A percentile compares a stretch with the other conserved stretches of the same genome.
Evolutionary conservation across 2,113 vertebrate species (phyloP).

Genomic region (Dascyllus trimaculatus): DNA sequence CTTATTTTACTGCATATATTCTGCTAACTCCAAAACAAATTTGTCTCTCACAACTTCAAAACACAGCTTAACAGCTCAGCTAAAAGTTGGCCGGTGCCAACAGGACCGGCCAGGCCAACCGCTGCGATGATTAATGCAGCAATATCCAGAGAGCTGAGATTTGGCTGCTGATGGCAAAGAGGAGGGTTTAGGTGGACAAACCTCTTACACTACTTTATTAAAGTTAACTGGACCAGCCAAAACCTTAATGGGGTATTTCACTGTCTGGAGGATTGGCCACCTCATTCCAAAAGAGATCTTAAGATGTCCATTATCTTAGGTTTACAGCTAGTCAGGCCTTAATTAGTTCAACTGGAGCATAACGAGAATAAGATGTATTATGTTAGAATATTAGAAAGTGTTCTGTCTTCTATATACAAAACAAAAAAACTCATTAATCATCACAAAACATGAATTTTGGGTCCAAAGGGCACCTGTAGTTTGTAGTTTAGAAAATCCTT

Average conservation of each 20-base stretch:
- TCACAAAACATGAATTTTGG: background rate
- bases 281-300: background rate
- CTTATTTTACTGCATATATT: background rate
- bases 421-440: background rate
- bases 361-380: constrained; percentile 2
- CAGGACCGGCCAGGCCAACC: background rate
- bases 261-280: background rate
- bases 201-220: background rate
- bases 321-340: background rate
- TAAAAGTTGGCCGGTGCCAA: background rate
- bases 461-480: background rate
- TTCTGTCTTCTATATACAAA: background rate
- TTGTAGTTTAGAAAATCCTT: background rate
- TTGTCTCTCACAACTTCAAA: background rate
- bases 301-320: background rate
- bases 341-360: constrained; percentile 19
- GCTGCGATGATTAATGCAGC: constrained; percentile 32
- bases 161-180: constrained; percentile 15
- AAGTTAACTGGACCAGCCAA: background rate
- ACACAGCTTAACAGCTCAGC: constrained; percentile 18
- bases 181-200: background rate
- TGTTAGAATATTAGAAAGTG: background rate
- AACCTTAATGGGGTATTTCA: background rate
- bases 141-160: constrained; percentile 25
- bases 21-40: constrained; percentile 1